Base-by-base conservation (phyloP, 2,797 vertebrate genomes). In the Lacerta agilis region DNA sequence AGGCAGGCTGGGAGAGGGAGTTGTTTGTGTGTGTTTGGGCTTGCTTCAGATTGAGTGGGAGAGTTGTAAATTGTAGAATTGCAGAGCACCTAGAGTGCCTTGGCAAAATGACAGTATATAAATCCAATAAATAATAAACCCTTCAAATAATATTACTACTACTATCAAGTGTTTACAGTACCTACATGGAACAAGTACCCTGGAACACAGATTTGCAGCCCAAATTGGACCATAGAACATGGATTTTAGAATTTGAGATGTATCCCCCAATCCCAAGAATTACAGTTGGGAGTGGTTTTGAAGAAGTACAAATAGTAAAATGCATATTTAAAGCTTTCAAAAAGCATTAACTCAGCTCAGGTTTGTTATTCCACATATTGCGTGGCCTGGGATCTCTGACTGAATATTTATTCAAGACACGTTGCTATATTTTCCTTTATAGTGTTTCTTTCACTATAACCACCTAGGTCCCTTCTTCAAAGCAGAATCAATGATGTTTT, bases 381-480 rank as follows among this genome's bases (percentile, higher is more conserved):
- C 72, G 36, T 23, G 20, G 33, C 17, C 76, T 55, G 58, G 66
- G 78, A 55, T 81, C 11, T 81, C 79, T 49, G 55, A 23, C 25
- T 25, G n/a, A 85, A 76, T 41, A 69, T 78, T 55, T 82, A 85
- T 89, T 76, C 61, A 55, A 36, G 64, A 33, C 71, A 72, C 6
- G 17, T 88, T 83, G n/a, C 2, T n/a, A 36, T 85, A 41, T 85
- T 89, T 85, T 82, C 58, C 61, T 85, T 64, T 75, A n/a, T 69
- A 43, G 36, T 61, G 18, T 41, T 76, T 49, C 71, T 55, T 76
- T 49, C 36, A 7, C 55, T 38, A 1, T 78, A 77, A 87, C 64
- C 49, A 67, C 29, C 72, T 41, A 43, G 11, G 64, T 85, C 82
- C 66, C 29, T 41, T 80, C 82, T 87, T 61, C 72, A 64, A 43